phyloP scores from a whole-genome alignment of 2,113 vertebrate species.

The Acanthochromis polyacanthus region DNA sequence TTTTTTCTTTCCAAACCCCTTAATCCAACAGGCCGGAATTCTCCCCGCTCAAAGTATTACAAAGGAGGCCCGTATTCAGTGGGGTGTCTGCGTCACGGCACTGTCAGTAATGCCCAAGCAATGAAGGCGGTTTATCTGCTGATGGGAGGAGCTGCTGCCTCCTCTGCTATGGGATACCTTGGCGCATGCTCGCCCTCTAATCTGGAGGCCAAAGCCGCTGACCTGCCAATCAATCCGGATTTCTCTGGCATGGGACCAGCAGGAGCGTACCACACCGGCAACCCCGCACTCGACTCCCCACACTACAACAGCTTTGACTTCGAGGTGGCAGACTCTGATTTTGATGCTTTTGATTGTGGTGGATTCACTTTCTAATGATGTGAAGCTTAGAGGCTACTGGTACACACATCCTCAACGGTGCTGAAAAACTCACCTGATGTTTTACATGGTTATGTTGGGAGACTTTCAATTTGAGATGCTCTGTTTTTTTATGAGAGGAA shows the following conservation, averaged over 20 bases:
- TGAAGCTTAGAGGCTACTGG: background rate
- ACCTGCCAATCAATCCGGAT: constrained; percentile 73
- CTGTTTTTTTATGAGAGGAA: background rate
- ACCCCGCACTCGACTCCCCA: constrained; percentile 68
- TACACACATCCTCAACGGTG: background rate
- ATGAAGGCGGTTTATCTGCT: constrained; percentile 85
- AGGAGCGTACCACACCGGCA: constrained; percentile 70
- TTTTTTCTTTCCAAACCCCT: background rate
- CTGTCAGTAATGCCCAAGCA: constrained; percentile 76
- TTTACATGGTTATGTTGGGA: background rate
- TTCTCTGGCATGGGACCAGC: constrained; percentile 80
- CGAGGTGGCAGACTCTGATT: constrained; percentile 85
- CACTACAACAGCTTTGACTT: constrained; percentile 85
- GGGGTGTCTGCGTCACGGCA: constrained; percentile 85
- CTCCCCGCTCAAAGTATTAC: constrained; percentile 51
- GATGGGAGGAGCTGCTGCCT: constrained; percentile 86
- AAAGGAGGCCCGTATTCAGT: constrained; percentile 49
- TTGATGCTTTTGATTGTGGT: constrained; percentile 86
- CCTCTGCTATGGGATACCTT: constrained; percentile 86
- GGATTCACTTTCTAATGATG: constrained; percentile 83
- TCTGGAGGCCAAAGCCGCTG: constrained; percentile 68
- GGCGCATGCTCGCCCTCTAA: constrained; percentile 76
- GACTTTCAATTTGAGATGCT: background rate
- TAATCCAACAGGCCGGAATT: constrained; percentile 57
- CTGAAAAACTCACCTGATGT: background rate